Conservation (phyloP, 1,140 invertebrate genomes). For the Portunus trituberculatus region DNA sequence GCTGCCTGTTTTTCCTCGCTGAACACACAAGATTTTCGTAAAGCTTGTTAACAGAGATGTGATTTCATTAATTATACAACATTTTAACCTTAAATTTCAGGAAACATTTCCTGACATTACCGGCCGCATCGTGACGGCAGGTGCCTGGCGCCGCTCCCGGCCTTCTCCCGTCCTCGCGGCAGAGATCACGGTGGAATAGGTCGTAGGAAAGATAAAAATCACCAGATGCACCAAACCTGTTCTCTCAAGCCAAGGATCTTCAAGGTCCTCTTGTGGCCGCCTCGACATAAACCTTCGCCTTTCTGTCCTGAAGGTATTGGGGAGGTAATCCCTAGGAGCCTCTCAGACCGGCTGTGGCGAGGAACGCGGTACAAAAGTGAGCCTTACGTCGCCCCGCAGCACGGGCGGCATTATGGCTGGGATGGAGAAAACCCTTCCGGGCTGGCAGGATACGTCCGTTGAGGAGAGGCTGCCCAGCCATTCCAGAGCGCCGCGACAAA, state of each 20-base stretch:
- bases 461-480: neutral
- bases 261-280: neutral
- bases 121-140: no score
- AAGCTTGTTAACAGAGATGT: no score
- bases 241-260: constrained; percentile 30
- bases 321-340: neutral
- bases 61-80: no score
- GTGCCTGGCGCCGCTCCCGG: no score
- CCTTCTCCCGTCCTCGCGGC: no score
- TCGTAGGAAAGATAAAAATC: constrained; percentile 35
- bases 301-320: neutral
- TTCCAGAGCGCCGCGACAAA: neutral
- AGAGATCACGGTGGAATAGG: constrained; percentile 30
- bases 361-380: neutral
- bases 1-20: no score
- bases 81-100: no score
- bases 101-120: no score
- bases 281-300: neutral
- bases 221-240: constrained; percentile 41
- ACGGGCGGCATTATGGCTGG: neutral
- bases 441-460: constrained; percentile 6
- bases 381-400: neutral
- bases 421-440: neutral
- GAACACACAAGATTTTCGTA: no score
- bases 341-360: neutral